phyloP scores from a whole-genome alignment of 1,140 invertebrate species.

The Drosophila ironensis region DNA sequence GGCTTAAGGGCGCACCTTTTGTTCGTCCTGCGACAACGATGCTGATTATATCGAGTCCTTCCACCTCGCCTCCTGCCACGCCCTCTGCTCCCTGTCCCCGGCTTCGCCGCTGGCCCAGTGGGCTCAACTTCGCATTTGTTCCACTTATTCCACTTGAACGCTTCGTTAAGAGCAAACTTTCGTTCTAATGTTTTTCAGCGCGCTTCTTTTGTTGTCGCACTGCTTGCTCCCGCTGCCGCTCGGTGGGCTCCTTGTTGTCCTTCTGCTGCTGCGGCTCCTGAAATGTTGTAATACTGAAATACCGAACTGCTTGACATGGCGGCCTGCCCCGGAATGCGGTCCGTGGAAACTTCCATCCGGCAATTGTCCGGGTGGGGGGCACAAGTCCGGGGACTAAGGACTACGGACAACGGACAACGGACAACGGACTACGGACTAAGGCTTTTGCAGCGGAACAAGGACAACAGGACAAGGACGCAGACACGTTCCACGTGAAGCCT shows the following conservation, averaged over 20 bases:
- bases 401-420: too few species aligned
- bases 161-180: conserved; percentile 70
- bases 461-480: not conserved
- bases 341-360: conserved; percentile 17
- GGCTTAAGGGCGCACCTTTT: conserved; percentile 21
- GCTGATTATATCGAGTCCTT: conserved; percentile 42
- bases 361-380: not conserved
- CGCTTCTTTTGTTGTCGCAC: conserved; percentile 20
- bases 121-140: conserved; percentile 57
- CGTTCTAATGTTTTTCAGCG: conserved; percentile 53
- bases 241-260: too few species aligned
- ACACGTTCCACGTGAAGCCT: conserved; percentile 66
- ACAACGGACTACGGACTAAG: too few species aligned
- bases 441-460: not conserved
- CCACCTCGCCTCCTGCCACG: not conserved
- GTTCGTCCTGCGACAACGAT: conserved; percentile 28
- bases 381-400: too few species aligned
- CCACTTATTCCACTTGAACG: conserved; percentile 72
- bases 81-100: not conserved
- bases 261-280: not conserved
- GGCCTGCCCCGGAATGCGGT: conserved; percentile 13
- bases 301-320: conserved; percentile 7
- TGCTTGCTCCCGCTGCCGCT: conserved; percentile 6
- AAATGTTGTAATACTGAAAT: too few species aligned
- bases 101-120: not conserved